phyloP scores from a whole-genome alignment of 2,113 vertebrate genomes.

The Spea bombifrons region DNA sequence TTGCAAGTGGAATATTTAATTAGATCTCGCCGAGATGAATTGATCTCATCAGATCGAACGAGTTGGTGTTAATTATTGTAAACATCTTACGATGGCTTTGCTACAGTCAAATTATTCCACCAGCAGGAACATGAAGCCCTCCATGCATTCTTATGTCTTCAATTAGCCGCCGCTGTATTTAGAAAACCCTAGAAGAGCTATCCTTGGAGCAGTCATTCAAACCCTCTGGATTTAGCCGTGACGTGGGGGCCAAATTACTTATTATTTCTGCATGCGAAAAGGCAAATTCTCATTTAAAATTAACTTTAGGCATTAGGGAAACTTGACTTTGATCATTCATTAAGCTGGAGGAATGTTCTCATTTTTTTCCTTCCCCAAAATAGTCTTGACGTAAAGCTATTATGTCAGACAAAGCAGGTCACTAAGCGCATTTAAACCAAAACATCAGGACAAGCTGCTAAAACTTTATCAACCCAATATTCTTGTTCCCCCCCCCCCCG shows the following conservation, averaged over 20 bases:
- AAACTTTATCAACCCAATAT: too few species aligned
- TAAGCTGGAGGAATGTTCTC: constrained; percentile 27
- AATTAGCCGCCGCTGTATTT: constrained; percentile 42
- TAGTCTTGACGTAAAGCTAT: constrained; percentile 19
- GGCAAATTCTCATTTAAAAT: constrained; percentile 33
- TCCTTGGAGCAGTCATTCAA: constrained; percentile 25
- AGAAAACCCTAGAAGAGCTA: constrained; percentile 17
- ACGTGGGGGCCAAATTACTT: constrained; percentile 34
- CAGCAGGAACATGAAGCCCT: constrained; percentile 3
- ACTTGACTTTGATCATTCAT: constrained; percentile 26
- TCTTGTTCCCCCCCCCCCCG: too few species aligned
- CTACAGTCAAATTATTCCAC: constrained; percentile 21
- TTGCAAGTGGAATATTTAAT: constrained; percentile 27
- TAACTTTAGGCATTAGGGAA: constrained; percentile 38
- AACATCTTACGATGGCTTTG: constrained; percentile 45
- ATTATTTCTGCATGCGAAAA: constrained; percentile 44
- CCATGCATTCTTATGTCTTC: not conserved
- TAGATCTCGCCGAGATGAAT: constrained; percentile 44
- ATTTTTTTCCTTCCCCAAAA: constrained; percentile 9
- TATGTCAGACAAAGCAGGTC: constrained; percentile 3
- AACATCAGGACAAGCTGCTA: not conserved
- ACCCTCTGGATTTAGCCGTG: constrained; percentile 37
- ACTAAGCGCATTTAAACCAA: not conserved
- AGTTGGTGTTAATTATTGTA: constrained; percentile 34
- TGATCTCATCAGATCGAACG: constrained; percentile 43